Base-by-base conservation (phyloP, 2,888 invertebrate genomes). In the Lamproptera curius region DNA sequence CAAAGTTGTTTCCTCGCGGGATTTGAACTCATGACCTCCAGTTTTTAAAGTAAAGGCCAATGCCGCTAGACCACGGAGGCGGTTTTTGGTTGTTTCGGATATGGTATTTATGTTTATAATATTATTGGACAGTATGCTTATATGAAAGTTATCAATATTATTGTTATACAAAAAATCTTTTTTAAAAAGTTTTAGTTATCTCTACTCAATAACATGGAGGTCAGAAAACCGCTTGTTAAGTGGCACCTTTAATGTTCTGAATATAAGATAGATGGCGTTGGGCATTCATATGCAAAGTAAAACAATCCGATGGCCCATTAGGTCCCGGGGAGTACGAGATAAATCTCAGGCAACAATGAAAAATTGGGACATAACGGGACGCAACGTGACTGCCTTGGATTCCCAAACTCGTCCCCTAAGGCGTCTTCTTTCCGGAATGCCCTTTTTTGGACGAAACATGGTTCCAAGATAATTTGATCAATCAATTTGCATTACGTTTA, bases 311-410 rank as follows among this genome's bases (percentile, higher is more conserved):
- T 40, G 42, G 50, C 35, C 56, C 50, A 54, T 54, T 56, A 58
- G 47, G 43, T 51, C 14, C 36, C 51, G 47, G 57, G 56, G 56
- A 43, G 52, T 59, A 52, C 44, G 38, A 54, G 40, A 60, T 57
- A 60, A 56, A 59, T 58, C 54, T 53, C 57, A 64, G 65, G 62
- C 62, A 67, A 65, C 58, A 60, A 66, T 71, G 71, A 77, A 76
- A 79, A 78, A 78, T 77, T 70, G 76, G 70, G 61, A 74, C 70
- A 73, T 75, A 75, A 76, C 68, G 64, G 65, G 53, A 49, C 52
- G 56, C 61, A 74, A 76, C 78, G 78, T 78, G 78, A 76, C 71
- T 52, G 54, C 57, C 56, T 55, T 55, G 57, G 16, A 26, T 36
- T 23, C 13, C n/a, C 36, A 11, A 36, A 11, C 37, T 43, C 36